Conservation (phyloP, 2,113 vertebrate species). For the Sula dactylatra region DNA sequence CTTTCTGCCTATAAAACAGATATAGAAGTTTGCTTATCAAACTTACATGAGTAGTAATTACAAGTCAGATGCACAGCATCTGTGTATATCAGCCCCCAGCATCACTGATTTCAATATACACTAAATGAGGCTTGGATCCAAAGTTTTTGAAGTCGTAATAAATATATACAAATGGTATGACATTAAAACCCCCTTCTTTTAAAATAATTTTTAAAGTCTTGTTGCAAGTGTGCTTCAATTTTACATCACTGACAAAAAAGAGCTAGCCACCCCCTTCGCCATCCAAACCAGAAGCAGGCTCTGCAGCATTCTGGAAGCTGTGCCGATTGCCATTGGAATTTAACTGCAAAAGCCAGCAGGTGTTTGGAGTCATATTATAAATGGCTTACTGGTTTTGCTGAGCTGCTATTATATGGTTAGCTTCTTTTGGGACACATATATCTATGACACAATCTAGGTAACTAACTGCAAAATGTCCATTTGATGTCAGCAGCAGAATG, state of each 20-base stretch:
- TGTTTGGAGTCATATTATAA: background rate
- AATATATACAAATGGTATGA: background rate
- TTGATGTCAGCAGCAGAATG: background rate
- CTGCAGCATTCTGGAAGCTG: background rate
- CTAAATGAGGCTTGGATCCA: background rate
- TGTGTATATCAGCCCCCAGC: background rate
- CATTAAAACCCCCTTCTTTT: rapidly evolving
- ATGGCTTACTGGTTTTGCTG: background rate
- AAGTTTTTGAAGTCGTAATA: background rate
- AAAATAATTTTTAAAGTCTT: background rate
- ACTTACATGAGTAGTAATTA: background rate
- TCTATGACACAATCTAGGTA: background rate
- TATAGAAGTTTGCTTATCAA: background rate
- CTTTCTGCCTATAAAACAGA: background rate
- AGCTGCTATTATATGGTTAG: background rate
- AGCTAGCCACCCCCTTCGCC: background rate
- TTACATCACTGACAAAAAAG: background rate
- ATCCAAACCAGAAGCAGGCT: background rate
- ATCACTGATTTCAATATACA: background rate
- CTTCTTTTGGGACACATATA: background rate
- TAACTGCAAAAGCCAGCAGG: background rate
- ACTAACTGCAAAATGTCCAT: background rate
- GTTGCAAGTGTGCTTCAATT: background rate
- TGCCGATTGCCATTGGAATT: background rate
- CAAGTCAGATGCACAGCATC: background rate